These are phyloP conservation scores for Cynodonichthys magdalenae DNA, from an alignment of 2,797 vertebrate species.

Conservation along the genomic window DNA sequence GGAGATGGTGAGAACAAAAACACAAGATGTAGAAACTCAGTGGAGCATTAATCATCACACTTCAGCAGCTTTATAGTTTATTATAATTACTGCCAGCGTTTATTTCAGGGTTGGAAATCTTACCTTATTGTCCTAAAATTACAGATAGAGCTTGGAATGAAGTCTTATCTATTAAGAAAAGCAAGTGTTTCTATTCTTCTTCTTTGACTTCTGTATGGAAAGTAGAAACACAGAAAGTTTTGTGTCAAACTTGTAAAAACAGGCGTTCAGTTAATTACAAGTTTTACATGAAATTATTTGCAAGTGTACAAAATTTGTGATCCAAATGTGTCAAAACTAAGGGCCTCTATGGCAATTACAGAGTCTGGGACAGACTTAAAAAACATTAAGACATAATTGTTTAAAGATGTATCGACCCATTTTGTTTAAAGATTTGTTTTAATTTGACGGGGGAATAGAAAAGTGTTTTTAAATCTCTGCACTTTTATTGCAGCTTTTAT, in stretches of 20 bases:
- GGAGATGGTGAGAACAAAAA: conserved; percentile 28
- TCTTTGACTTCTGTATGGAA: too few species aligned
- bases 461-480: neutral
- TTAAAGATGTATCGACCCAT: neutral
- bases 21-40: neutral
- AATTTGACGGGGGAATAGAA: neutral
- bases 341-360: too few species aligned
- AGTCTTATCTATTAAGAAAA: too few species aligned
- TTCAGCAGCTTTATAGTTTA: neutral
- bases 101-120: neutral
- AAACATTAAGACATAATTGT: too few species aligned
- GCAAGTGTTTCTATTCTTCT: too few species aligned
- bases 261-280: too few species aligned
- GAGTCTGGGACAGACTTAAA: neutral
- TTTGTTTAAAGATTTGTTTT: neutral
- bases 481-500: neutral
- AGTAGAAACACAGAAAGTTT: too few species aligned
- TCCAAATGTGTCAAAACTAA: too few species aligned
- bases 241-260: too few species aligned
- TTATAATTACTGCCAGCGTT: neutral
- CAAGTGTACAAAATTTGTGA: too few species aligned
- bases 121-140: neutral
- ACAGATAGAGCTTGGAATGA: neutral
- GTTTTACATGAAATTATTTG: too few species aligned
- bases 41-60: conserved; percentile 19